phyloP scores from a whole-genome alignment of 2,888 invertebrate species.

The Leptinotarsa rubiginosa region DNA sequence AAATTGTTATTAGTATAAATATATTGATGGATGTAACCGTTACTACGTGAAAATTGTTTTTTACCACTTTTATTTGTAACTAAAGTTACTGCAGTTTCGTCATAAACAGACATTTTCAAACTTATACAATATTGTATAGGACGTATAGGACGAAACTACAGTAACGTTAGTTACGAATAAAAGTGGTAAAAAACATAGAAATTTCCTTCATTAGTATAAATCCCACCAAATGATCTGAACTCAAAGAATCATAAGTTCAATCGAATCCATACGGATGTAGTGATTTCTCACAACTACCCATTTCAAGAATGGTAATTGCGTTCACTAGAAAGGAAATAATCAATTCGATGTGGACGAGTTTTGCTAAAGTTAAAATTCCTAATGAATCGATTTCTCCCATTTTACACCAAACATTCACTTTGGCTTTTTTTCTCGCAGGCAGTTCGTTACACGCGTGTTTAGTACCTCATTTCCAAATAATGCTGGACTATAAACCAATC shows the following conservation, averaged over 20 bases:
- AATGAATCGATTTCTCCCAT: slow-evolving; percentile 25
- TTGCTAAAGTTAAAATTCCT: slow-evolving; percentile 13
- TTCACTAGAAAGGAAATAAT: slow-evolving; percentile 23
- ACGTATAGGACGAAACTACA: too few relatives aligned
- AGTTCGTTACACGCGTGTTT: slow-evolving; percentile 29
- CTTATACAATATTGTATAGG: too few relatives aligned
- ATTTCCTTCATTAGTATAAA: too few relatives aligned
- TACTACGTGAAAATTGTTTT: too few relatives aligned
- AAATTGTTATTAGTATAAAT: too few relatives aligned
- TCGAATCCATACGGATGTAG: background rate
- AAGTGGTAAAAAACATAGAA: too few relatives aligned
- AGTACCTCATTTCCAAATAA: slow-evolving; percentile 19
- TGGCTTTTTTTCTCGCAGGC: slow-evolving; percentile 2
- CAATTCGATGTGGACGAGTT: slow-evolving; percentile 24
- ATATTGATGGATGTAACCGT: too few relatives aligned
- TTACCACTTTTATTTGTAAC: too few relatives aligned
- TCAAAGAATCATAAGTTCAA: background rate
- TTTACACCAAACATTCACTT: slow-evolving; percentile 23
- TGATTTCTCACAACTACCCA: slow-evolving; percentile 10
- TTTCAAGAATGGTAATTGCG: slow-evolving; percentile 14
- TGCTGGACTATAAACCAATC: slow-evolving; percentile 5
- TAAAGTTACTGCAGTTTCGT: too few relatives aligned
- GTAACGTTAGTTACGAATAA: too few relatives aligned
- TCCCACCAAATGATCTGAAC: background rate
- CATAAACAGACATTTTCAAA: too few relatives aligned